Evolutionary conservation across 2,113 vertebrate species (phyloP).

Genomic region (Herpetotheres cachinnans): DNA sequence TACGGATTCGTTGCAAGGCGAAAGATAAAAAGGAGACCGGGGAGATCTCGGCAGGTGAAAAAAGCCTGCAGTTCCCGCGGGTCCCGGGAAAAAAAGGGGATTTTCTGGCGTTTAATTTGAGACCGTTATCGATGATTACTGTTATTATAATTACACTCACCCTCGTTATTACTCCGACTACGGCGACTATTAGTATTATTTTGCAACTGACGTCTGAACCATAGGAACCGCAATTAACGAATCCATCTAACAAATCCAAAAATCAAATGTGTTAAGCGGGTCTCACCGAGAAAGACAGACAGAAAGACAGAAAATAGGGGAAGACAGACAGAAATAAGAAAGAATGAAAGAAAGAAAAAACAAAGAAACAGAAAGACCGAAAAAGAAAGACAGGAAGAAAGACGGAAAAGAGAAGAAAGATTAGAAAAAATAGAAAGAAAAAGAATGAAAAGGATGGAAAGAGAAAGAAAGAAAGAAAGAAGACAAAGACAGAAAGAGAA

Average conservation of each 20-base stretch:
- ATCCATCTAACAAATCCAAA: background rate
- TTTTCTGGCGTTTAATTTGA: background rate
- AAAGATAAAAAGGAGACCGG: background rate
- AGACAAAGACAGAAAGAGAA: background rate
- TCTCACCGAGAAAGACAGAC: background rate
- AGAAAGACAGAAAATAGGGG: background rate
- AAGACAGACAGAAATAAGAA: background rate
- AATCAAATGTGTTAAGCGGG: background rate
- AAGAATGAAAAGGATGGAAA: background rate
- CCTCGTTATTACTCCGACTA: background rate
- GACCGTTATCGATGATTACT: background rate
- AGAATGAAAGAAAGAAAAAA: background rate
- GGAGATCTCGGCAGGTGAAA: background rate
- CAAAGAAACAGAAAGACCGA: background rate
- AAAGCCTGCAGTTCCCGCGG: background rate
- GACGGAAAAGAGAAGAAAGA: too few species aligned
- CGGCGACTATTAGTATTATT: background rate
- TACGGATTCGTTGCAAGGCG: background rate
- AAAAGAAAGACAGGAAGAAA: too few species aligned
- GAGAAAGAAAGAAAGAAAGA: accelerated
- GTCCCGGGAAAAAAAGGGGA: background rate
- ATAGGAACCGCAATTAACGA: background rate
- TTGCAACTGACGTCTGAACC: background rate
- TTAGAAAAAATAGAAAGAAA: background rate
- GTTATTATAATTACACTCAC: background rate